Conservation (phyloP, 2,113 vertebrate genomes). For the Gallinago media region DNA sequence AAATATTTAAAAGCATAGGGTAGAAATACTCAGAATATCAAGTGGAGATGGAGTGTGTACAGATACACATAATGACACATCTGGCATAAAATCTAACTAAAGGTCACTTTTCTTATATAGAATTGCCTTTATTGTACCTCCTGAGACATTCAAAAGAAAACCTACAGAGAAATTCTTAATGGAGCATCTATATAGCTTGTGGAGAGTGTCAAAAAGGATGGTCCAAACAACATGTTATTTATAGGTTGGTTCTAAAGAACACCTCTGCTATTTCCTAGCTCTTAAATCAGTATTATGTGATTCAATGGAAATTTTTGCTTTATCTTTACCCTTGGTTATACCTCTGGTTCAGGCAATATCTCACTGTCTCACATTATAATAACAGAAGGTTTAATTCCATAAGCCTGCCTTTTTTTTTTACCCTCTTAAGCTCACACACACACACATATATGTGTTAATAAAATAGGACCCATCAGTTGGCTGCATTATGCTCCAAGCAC, state of each 20-base stretch:
- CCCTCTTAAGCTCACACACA: background rate
- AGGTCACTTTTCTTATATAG: background rate
- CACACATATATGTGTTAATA: background rate
- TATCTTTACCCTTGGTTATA: background rate
- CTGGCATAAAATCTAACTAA: background rate
- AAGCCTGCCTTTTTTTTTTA: background rate
- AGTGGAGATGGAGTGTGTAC: background rate
- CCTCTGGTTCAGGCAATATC: background rate
- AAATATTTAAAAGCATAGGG: background rate
- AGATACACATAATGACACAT: background rate
- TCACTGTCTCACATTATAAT: background rate
- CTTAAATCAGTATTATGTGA: background rate
- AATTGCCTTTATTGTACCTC: background rate
- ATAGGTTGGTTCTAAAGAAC: background rate
- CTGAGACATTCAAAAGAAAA: background rate
- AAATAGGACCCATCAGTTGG: background rate
- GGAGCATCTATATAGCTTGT: background rate
- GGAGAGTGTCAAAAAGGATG: background rate
- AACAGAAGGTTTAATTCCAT: background rate
- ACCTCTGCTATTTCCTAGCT: background rate
- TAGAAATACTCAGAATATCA: background rate
- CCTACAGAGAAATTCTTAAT: background rate
- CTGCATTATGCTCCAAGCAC: background rate
- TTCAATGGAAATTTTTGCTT: background rate
- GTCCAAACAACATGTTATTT: background rate